These are phyloP conservation scores for Fukomys damarensis DNA, from an alignment of 2,113 vertebrate species.

Conservation along the genomic window DNA sequence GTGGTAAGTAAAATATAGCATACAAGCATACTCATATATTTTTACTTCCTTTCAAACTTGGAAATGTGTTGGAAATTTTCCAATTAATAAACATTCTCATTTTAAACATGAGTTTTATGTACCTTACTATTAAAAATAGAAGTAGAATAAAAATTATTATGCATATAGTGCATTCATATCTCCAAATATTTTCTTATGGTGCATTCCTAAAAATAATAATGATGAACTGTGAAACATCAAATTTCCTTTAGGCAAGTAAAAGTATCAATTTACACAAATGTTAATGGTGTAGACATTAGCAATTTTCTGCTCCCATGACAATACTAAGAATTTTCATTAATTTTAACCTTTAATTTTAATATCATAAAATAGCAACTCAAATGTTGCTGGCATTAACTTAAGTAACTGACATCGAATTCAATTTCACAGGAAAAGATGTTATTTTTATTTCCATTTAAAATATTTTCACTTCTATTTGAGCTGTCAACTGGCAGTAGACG, in stretches of 20 bases:
- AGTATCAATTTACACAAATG: not conserved
- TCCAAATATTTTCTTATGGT: not conserved
- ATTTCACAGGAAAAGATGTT: not conserved
- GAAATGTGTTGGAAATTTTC: not conserved
- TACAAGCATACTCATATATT: not conserved
- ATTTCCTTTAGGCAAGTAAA: not conserved
- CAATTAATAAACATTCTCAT: not conserved
- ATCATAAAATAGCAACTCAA: not conserved
- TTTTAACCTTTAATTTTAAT: conserved; percentile 22
- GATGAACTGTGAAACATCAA: not conserved
- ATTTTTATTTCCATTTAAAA: not conserved
- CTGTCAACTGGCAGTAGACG: not conserved
- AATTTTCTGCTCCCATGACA: not conserved
- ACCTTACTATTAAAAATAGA: not conserved
- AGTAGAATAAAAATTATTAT: not conserved
- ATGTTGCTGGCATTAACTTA: not conserved
- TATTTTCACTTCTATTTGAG: not conserved
- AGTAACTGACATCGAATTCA: not conserved
- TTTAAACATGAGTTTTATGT: not conserved
- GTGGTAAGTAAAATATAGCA: not conserved
- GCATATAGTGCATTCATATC: not conserved
- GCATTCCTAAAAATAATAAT: not conserved
- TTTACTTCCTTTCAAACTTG: not conserved
- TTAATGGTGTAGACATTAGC: not conserved
- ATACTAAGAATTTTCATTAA: not conserved